phyloP scores from a whole-genome alignment of 2,797 vertebrate genomes.

The Eupleurogrammus muticus region DNA sequence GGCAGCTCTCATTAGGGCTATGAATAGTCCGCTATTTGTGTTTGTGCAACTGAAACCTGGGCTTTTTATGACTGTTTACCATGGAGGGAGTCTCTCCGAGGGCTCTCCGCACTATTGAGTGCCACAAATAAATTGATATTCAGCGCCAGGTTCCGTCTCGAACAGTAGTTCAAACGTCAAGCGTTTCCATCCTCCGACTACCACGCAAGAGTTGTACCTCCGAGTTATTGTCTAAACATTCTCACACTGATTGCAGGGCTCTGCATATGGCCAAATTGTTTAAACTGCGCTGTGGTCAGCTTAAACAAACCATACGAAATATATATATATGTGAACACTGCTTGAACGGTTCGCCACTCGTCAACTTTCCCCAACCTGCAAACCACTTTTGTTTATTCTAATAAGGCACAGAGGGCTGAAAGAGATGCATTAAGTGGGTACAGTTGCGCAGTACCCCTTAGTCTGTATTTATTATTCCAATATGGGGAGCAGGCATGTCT shows the following conservation, averaged over 20 bases:
- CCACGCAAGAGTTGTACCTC: background rate
- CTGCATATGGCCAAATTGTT: background rate
- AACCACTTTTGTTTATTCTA: slow-evolving; percentile 70
- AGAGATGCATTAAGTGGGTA: slow-evolving; percentile 54
- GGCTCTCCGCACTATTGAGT: slow-evolving; percentile 39
- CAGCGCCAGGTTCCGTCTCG: slow-evolving; percentile 31
- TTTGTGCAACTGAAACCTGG: slow-evolving; percentile 80
- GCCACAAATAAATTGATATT: slow-evolving; percentile 62
- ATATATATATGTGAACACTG: slow-evolving; percentile 20
- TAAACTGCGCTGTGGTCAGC: slow-evolving; percentile 35
- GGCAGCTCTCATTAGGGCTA: slow-evolving; percentile 77
- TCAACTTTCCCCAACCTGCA: slow-evolving; percentile 52
- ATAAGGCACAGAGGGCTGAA: slow-evolving; percentile 52
- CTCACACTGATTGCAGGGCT: slow-evolving; percentile 33
- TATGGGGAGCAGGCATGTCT: slow-evolving; percentile 58
- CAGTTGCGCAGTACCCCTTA: slow-evolving; percentile 34
- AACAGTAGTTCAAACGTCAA: slow-evolving; percentile 43
- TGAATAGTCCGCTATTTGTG: slow-evolving; percentile 84
- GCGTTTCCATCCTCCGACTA: slow-evolving; percentile 5
- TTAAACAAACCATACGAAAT: slow-evolving; percentile 42
- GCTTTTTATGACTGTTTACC: slow-evolving; percentile 81
- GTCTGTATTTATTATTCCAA: slow-evolving; percentile 74
- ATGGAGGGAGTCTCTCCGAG: slow-evolving; percentile 60
- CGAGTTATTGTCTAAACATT: slow-evolving; percentile 25
- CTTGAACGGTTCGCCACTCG: slow-evolving; percentile 49